Base-by-base conservation (phyloP, 2,888 invertebrate genomes). In the Maniola hyperantus region DNA sequence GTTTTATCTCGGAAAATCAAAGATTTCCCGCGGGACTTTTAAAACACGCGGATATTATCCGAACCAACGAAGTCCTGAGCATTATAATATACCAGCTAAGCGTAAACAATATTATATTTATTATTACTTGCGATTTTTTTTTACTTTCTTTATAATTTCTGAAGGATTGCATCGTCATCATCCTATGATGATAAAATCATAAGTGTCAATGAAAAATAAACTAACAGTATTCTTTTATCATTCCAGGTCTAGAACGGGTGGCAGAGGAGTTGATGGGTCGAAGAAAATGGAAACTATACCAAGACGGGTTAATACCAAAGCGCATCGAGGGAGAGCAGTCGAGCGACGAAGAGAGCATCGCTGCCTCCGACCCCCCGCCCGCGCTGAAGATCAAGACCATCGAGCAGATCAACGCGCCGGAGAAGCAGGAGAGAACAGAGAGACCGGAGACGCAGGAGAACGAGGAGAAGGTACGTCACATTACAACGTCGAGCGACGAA, bases 181-280 rank as follows among this genome's bases (percentile, higher is more conserved):
- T 46, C 46, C 15, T 15, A 46, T 39, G 39, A 10, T 39, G 10
- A 39, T 34, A 34, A 34, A 34, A 6, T 34, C 5, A 5, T n/a
- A n/a, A 44, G n/a, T 15, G 15, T 15, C 15, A 7, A 15, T 1
- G 15, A 15, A 15, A 8, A 18, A 18, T 33, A 5, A 57, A 20
- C 2, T 57, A 6, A 33, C 20, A 2, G 5, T 64, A 11, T 8
- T 6, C 11, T 10, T 53, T 13, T 11, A 63, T 72, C 59, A 68
- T 87, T 94, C 65, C 92, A 97, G 97, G 97, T 95, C 95, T 97
- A 96, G 97, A 97, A 96, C 96, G 97, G 94, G 96, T 97, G 94
- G 97, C 97, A 94, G 97, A 97, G 94, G 97, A 97, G 96, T 97
- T 97, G 95, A 97, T 97, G 97, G 97, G 97, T 94, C 96, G 97